These are phyloP conservation scores for Caretta caretta DNA, from an alignment of 2,113 vertebrate genomes.

Conservation along the genomic window DNA sequence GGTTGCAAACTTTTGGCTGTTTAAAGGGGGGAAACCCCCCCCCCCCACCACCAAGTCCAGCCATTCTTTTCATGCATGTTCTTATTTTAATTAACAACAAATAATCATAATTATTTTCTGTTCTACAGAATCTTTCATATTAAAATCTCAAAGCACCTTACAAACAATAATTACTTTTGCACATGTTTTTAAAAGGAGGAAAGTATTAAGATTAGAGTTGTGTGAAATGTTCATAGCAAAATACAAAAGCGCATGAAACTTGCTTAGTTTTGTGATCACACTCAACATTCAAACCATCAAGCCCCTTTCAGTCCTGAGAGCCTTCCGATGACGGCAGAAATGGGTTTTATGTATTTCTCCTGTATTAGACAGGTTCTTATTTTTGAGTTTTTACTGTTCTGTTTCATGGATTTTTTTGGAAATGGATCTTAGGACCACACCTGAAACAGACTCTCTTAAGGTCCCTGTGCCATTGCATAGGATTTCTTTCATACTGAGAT, in stretches of 20 bases:
- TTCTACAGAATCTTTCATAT: constrained; percentile 21
- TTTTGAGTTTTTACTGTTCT: neutral
- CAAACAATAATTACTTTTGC: neutral
- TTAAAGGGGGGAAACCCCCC: neutral
- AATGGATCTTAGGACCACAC: constrained; percentile 23
- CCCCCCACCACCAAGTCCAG: rapidly evolving
- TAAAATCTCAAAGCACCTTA: constrained; percentile 20
- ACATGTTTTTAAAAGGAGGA: constrained; percentile 31
- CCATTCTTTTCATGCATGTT: neutral
- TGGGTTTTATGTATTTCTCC: constrained; percentile 6
- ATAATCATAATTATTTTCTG: neutral
- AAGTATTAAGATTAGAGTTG: neutral
- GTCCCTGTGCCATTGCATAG: neutral
- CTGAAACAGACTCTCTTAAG: neutral
- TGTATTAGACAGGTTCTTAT: neutral
- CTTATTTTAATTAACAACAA: constrained; percentile 52
- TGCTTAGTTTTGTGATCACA: constrained; percentile 29
- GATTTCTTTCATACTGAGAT: constrained; percentile 7
- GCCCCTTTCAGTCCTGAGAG: neutral
- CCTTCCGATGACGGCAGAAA: constrained; percentile 2
- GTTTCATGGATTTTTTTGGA: neutral
- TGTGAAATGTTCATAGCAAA: constrained; percentile 3
- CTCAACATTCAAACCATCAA: neutral
- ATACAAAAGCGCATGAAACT: constrained; percentile 30
- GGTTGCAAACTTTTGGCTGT: neutral